Base-by-base conservation (phyloP, 2,888 invertebrate genomes). In the Dicyrtoma fusca region DNA sequence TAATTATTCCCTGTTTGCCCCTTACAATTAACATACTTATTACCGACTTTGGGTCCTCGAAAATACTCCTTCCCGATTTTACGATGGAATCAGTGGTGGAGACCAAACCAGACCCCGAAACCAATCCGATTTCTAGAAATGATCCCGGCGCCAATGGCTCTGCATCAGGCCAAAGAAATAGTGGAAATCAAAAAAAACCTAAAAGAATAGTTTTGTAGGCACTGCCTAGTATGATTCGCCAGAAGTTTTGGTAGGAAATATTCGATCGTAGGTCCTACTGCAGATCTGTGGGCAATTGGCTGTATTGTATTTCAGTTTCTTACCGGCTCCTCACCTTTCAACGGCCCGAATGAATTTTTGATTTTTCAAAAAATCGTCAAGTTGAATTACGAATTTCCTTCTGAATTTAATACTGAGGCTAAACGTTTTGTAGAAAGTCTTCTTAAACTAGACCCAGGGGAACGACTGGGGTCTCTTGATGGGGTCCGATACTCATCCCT, bases 211-310 rank as follows among this genome's bases (percentile, higher is more conserved):
- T 84, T 98, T 99, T 85, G 98, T 98, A 14, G 99, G 99, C 64
- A 99, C 98, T 13, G 97, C 99, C 1, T 97, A 98, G 83, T 99
- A 98, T 84, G 97, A 99, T 0, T 97, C 97, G 71, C 99, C 99
- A 2, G 99, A 99, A 86, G 88, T 98, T 75, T 86, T 99, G 65
- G 91, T 90, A 74, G 91, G 92, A 82, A 90, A 74, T 82, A 83
- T 47, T 89, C 89, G 1, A 71, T 72, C 25, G 78, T 79, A 47
- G 89, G 90, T 68, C 89, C 90, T 62, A 88, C 92, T 53, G 92
- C 94, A 14, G 99, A 99, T 85, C 86, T 98, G 72, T 99, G 99
- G 99, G 98, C 98, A 0, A 86, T 96, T 59, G 99, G 98, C 34
- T 97, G 97, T 84, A 94, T 98, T 79, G 86, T 97, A 77, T 98